These are phyloP conservation scores for Spodoptera exigua DNA, from an alignment of 2,888 invertebrate genomes.

Conservation along the genomic window DNA sequence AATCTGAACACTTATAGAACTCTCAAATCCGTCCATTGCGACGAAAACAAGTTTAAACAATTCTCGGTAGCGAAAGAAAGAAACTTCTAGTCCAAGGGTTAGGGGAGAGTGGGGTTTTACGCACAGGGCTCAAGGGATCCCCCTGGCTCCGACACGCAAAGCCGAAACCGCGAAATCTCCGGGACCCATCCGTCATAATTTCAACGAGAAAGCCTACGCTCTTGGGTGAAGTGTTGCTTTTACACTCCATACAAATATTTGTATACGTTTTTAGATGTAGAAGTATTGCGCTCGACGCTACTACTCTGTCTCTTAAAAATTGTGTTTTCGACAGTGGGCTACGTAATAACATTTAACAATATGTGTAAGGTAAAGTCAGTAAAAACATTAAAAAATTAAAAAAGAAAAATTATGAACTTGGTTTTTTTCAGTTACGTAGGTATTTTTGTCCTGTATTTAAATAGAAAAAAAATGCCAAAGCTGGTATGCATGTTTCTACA, in stretches of 20 bases:
- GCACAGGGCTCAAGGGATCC: conserved; percentile 81
- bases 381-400: no score
- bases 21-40: conserved; percentile 32
- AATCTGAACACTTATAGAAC: conserved; percentile 24
- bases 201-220: conserved; percentile 65
- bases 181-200: conserved; percentile 84
- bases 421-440: no score
- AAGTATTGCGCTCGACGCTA: no score
- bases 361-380: no score
- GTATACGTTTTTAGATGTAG: not conserved
- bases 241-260: conserved; percentile 22
- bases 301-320: no score
- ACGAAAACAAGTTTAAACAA: conserved; percentile 53
- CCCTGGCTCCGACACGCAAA: conserved; percentile 71
- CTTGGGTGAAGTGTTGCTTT: conserved; percentile 24
- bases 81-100: conserved; percentile 54
- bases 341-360: no score
- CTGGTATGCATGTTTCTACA: no score
- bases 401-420: no score
- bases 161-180: conserved; percentile 77
- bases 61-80: conserved; percentile 55
- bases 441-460: no score
- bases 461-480: no score
- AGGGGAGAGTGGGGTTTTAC: conserved; percentile 62
- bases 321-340: no score